Evolutionary conservation across 1,140 invertebrate species (phyloP).

Genomic region (Drosophila funebris): DNA sequence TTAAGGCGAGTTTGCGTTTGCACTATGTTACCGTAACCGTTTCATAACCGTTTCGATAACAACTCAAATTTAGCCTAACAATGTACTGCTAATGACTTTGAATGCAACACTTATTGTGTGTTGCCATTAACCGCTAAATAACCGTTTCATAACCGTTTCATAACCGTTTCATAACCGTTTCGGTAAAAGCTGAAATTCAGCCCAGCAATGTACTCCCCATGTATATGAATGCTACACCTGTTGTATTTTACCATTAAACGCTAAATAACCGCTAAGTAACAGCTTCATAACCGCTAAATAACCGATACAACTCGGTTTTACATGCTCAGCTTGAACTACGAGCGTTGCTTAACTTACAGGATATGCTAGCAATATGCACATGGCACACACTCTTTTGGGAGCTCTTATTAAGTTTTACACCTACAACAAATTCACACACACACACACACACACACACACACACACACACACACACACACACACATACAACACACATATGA

Average conservation of each 20-base stretch:
- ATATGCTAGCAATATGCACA: neutral
- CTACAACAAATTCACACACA: constrained; percentile 7
- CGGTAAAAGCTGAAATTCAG: neutral
- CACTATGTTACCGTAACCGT: too few relatives aligned
- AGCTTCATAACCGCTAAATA: neutral
- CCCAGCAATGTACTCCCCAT: too few relatives aligned
- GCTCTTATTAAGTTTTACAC: constrained; percentile 56
- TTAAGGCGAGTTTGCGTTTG: too few relatives aligned
- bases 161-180: neutral
- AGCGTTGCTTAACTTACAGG: neutral
- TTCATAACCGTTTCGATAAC: neutral
- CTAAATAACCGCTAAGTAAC: neutral
- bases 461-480: constrained; percentile 20
- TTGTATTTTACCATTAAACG: neutral
- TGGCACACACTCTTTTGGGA: neutral
- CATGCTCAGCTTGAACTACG: neutral
- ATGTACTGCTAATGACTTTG: too few relatives aligned
- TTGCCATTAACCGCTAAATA: neutral
- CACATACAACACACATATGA: constrained; percentile 6
- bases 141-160: neutral
- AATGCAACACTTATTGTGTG: too few relatives aligned
- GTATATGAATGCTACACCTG: too few relatives aligned
- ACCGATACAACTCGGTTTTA: neutral
- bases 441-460: constrained; percentile 3
- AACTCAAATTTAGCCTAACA: too few relatives aligned